Percentiles rank a stretch among this genome's conserved stretches.
phyloP scores from a whole-genome alignment of 2,797 vertebrate species.

The Lepidocolaptes lacrymiger region DNA sequence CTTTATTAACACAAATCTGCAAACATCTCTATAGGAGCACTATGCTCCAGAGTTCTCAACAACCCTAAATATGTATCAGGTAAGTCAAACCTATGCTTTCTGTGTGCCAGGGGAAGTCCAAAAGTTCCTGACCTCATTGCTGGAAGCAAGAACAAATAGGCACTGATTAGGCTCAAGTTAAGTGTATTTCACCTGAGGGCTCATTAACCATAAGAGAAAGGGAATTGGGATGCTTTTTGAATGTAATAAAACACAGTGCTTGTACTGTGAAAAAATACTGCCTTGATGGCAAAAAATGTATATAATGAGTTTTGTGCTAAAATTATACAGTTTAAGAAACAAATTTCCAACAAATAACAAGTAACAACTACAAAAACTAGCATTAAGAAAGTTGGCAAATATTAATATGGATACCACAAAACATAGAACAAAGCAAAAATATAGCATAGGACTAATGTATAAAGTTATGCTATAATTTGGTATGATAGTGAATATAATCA shows the following conservation, averaged over 20 bases:
- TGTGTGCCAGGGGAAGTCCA: slow-evolving; percentile 53
- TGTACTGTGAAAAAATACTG: slow-evolving; percentile 62
- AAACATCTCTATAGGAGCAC: slow-evolving; percentile 50
- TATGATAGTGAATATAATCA: neutral
- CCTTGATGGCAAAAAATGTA: slow-evolving; percentile 59
- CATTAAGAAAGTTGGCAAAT: neutral
- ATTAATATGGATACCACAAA: neutral
- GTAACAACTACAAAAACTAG: neutral
- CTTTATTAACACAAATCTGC: slow-evolving; percentile 56
- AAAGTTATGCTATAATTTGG: neutral
- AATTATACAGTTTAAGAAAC: slow-evolving; percentile 41
- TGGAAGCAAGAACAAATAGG: slow-evolving; percentile 68
- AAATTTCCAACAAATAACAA: slow-evolving; percentile 44
- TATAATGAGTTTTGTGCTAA: slow-evolving; percentile 61
- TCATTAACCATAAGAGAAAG: slow-evolving; percentile 67
- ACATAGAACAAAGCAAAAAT: neutral
- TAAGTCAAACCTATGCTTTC: slow-evolving; percentile 45
- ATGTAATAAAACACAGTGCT: slow-evolving; percentile 54
- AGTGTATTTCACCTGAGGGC: slow-evolving; percentile 66
- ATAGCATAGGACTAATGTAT: neutral
- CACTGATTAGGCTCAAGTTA: slow-evolving; percentile 66
- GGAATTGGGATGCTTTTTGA: slow-evolving; percentile 60
- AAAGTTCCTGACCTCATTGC: slow-evolving; percentile 68
- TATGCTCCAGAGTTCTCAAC: slow-evolving; percentile 55
- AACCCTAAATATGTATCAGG: slow-evolving; percentile 42